A percentile compares a stretch with the other conserved stretches of the same genome.
These are phyloP conservation scores for Palythoa grandiflora DNA, from an alignment of 92 coral and sea anemone genomes.

Conservation along the genomic window DNA sequence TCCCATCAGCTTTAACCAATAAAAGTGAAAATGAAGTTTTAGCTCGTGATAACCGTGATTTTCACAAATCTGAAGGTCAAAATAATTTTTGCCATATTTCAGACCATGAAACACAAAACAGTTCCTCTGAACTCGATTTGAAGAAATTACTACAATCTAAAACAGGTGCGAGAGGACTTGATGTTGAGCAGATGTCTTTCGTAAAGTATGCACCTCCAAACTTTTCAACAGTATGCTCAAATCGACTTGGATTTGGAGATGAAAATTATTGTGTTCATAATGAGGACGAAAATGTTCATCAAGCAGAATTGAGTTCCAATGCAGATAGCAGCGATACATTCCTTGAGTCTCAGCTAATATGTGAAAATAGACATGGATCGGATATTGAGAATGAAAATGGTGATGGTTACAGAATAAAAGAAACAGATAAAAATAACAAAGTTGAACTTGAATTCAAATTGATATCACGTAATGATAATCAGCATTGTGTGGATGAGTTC, in stretches of 20 bases:
- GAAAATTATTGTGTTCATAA: not conserved
- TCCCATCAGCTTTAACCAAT: not conserved
- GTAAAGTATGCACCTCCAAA: not conserved
- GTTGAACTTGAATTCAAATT: not conserved
- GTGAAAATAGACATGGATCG: not conserved
- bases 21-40: not conserved
- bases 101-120: not conserved
- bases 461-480: not conserved
- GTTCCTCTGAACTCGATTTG: not conserved
- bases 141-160: not conserved
- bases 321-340: not conserved
- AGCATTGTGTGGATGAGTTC: not conserved
- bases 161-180: conserved; percentile 1
- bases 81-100: not conserved
- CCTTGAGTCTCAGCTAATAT: not conserved
- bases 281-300: not conserved
- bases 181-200: not conserved
- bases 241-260: not conserved
- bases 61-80: not conserved
- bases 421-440: not conserved
- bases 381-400: not conserved
- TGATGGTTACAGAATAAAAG: not conserved
- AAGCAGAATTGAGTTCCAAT: not conserved
- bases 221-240: too few relatives aligned
- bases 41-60: not conserved